These are phyloP conservation scores for Heloderma charlesbogerti DNA, from an alignment of 2,113 vertebrate genomes.

Conservation along the genomic window DNA sequence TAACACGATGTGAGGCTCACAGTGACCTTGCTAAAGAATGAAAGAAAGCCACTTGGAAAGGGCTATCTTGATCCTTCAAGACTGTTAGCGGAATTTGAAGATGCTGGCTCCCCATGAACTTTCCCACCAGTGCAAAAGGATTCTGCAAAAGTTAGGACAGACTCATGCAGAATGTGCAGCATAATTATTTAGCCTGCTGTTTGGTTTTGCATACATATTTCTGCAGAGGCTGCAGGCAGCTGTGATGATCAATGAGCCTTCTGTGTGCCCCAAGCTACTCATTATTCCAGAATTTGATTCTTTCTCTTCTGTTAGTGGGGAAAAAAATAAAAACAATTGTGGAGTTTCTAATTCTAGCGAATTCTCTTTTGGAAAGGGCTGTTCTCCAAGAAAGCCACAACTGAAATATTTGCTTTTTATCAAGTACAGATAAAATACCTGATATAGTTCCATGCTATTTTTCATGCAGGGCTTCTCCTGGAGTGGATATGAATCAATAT, in stretches of 20 bases:
- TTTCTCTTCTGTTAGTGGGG: rapidly evolving
- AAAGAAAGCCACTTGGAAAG: not conserved
- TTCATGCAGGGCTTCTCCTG: not conserved
- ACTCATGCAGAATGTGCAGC: not conserved
- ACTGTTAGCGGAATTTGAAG: not conserved
- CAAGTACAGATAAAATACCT: not conserved
- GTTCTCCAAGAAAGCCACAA: not conserved
- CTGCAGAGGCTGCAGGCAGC: constrained; percentile 6
- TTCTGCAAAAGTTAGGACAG: not conserved
- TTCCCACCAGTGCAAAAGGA: not conserved
- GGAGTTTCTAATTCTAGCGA: not conserved
- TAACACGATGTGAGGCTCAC: not conserved
- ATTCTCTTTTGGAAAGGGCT: not conserved
- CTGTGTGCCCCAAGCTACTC: not conserved
- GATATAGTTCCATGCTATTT: not conserved
- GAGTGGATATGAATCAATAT: not conserved
- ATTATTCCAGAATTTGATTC: constrained; percentile 10
- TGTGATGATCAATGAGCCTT: not conserved
- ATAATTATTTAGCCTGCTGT: constrained; percentile 4
- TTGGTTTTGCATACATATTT: not conserved
- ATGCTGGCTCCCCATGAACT: not conserved
- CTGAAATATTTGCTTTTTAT: not conserved
- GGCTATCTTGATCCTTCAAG: not conserved
- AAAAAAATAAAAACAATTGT: constrained; percentile 3
- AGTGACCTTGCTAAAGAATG: not conserved